Percentiles rank a stretch among this genome's conserved stretches.
These are phyloP conservation scores for Cassiopea xamachana DNA, from an alignment of 30 jellyfish, hydroid and myxozoan species.

Conservation along the genomic window DNA sequence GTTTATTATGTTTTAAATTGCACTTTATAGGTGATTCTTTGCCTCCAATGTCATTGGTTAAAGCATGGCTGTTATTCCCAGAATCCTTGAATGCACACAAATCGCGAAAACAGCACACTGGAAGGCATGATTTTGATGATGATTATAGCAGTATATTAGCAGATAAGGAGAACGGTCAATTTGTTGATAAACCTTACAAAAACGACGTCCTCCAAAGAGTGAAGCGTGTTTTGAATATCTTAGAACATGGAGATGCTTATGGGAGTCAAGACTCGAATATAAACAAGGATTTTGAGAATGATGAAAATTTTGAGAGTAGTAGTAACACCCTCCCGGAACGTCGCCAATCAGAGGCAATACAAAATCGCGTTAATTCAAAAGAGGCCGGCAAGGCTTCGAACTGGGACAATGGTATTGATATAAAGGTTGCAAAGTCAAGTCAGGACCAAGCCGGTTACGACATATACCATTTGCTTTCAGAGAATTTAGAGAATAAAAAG, in stretches of 20 bases:
- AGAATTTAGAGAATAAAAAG: neutral
- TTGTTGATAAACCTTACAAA: neutral
- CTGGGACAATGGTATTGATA: constrained; percentile 5
- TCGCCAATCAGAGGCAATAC: neutral
- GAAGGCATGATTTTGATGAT: neutral
- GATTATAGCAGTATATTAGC: neutral
- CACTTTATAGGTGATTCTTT: constrained; percentile 27
- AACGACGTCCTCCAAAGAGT: constrained; percentile 7
- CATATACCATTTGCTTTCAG: constrained; percentile 1
- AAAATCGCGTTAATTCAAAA: neutral
- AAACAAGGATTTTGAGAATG: neutral
- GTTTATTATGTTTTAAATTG: neutral
- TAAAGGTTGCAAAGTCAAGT: neutral
- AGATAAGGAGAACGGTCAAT: neutral
- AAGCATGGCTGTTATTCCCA: constrained; percentile 50
- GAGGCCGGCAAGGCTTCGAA: neutral
- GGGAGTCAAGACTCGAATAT: neutral
- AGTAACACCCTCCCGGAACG: neutral
- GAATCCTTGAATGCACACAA: constrained; percentile 19
- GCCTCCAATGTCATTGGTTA: constrained; percentile 51
- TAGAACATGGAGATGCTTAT: neutral
- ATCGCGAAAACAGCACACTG: neutral
- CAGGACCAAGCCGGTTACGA: constrained; percentile 1
- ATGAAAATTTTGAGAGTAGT: neutral
- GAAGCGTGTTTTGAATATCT: constrained; percentile 7